These are phyloP conservation scores for Microtus richardsoni DNA, from an alignment of 2,113 vertebrate species.

Conservation along the genomic window DNA sequence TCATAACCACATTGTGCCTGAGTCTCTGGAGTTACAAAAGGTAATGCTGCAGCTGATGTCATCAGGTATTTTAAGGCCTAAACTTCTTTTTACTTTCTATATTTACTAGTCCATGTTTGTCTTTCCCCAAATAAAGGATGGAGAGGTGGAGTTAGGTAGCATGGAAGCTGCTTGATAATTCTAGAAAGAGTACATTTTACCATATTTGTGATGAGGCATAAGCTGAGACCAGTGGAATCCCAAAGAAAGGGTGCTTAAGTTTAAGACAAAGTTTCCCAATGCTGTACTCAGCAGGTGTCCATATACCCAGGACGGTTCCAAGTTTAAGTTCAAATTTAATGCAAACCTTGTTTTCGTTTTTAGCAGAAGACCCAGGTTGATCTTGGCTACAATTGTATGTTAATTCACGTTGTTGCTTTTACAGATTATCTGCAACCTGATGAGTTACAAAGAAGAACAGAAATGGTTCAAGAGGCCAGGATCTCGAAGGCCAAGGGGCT, in stretches of 20 bases:
- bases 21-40: neutral
- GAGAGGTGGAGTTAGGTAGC: neutral
- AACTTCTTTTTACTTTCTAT: constrained; percentile 24
- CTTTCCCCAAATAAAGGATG: neutral
- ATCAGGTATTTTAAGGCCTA: neutral
- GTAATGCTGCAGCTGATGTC: neutral
- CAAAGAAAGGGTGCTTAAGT: neutral
- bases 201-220: constrained; percentile 4
- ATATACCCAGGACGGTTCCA: neutral
- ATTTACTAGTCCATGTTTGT: neutral
- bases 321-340: constrained; percentile 40
- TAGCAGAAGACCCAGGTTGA: neutral
- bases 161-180: neutral
- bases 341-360: constrained; percentile 43
- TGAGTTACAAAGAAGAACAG: neutral
- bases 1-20: neutral
- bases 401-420: neutral
- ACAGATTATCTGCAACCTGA: neutral
- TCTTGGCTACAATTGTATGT: neutral
- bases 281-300: neutral
- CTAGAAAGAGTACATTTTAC: neutral
- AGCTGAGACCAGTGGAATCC: constrained; percentile 14
- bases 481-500: neutral
- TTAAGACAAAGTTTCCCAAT: neutral
- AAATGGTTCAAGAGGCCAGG: neutral